phyloP scores from a whole-genome alignment of 2,888 invertebrate species.

The Ramazzottius varieornatus region DNA sequence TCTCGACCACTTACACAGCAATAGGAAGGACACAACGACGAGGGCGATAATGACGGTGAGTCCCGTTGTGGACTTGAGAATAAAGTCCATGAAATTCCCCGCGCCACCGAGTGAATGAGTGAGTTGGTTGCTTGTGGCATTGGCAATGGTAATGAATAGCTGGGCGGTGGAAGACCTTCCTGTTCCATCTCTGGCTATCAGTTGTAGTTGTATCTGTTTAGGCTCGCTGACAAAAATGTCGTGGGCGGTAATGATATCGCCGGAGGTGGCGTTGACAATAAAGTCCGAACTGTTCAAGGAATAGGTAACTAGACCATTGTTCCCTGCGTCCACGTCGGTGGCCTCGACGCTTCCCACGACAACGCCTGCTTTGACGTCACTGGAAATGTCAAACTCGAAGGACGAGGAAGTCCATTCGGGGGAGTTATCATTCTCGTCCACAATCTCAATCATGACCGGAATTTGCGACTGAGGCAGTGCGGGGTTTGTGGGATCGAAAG shows the following conservation, averaged over 20 bases:
- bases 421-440: neutral
- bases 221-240: neutral
- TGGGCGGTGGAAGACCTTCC: neutral
- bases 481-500: neutral
- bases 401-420: neutral
- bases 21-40: neutral
- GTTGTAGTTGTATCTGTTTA: neutral
- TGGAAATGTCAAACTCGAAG: neutral
- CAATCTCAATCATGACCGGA: neutral
- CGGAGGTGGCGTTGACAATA: neutral
- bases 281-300: neutral
- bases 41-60: neutral
- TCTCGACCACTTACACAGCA: neutral
- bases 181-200: neutral
- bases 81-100: neutral
- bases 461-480: neutral
- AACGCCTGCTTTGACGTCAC: neutral
- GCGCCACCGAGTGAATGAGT: neutral
- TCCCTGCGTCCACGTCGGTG: neutral
- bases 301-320: neutral
- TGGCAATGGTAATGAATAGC: constrained; percentile 3
- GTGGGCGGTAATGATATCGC: neutral
- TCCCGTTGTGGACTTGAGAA: neutral
- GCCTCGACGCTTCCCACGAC: neutral
- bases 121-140: neutral